Base-by-base conservation (phyloP, 2,113 vertebrate species). In the Chaetorhynchus papuensis region DNA sequence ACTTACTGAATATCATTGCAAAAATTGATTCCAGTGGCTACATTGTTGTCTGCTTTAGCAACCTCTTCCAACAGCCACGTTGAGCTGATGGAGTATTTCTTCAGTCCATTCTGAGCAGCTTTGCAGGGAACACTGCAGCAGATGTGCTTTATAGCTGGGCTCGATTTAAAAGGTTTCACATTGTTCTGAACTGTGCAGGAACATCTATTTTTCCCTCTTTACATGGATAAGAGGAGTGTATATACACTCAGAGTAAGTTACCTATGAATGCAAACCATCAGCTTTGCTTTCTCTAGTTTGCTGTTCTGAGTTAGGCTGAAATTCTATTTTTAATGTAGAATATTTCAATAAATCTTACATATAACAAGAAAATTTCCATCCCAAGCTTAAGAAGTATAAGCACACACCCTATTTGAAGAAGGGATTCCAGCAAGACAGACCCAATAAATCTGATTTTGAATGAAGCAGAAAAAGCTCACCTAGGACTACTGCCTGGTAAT, bases 1-100 rank as follows among this genome's bases (percentile, higher is more conserved):
- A 92, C 60, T 91, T 97, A 96, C 89, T 97, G 96, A 97, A 65
- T 77, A 92, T 63, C 12, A 59, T 64, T 64, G 85, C 72, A 87
- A 96, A 96, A 96, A 96, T 96, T 91, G 89, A 97, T 97, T 79
- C 71, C 61, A 82, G 50, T 42, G 84, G 66, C 70, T 88, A 83
- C 44, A 90, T 18, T 68, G 59, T 70, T 90, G 89, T 69, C 65
- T 84, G 81, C 63, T 94, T 91, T 93, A 92, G 82, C 68, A 91
- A 68, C 79, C 47, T 71, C 56, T 85, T 89, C 87, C 47, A 91
- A 52, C 35, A 79, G 83, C 56, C 79, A 20, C 2, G 0, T 17
- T 95, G 72, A 61, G 83, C 72, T 91, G 87, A 60, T 35, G 64
- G 52, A 66, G n/a, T 70, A 81, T 93, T 78, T 84, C 87, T 87